These are phyloP conservation scores for Drosophila koepferae DNA, from an alignment of 2,888 invertebrate species.

Conservation along the genomic window DNA sequence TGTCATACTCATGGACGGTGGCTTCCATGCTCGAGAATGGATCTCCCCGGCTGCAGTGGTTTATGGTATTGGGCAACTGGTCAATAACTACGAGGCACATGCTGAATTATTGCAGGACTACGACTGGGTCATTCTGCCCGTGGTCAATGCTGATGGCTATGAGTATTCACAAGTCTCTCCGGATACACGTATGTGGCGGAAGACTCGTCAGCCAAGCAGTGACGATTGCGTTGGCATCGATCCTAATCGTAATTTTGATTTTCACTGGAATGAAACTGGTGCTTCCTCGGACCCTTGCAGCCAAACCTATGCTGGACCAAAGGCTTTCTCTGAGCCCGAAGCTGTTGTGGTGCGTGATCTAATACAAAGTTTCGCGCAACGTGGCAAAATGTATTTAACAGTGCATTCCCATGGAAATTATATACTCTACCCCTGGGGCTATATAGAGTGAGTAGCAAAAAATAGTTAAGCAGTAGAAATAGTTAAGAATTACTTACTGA, in stretches of 20 bases:
- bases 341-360: conserved; percentile 86
- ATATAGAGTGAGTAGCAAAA: conserved; percentile 60
- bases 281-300: conserved; percentile 85
- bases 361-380: conserved; percentile 84
- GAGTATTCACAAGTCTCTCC: conserved; percentile 86
- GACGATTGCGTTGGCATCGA: conserved; percentile 86
- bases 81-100: conserved; percentile 85
- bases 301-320: conserved; percentile 87
- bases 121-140: conserved; percentile 89
- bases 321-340: conserved; percentile 88
- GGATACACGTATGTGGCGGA: conserved; percentile 85
- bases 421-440: conserved; percentile 80
- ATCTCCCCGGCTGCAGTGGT: conserved; percentile 87
- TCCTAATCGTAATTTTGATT: conserved; percentile 88
- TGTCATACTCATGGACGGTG: conserved; percentile 86
- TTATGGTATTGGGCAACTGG: conserved; percentile 87
- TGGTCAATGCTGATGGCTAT: conserved; percentile 90
- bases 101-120: conserved; percentile 86
- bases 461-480: too few relatives aligned
- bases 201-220: conserved; percentile 85
- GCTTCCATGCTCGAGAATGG: conserved; percentile 89
- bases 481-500: too few relatives aligned
- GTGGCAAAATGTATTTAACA: conserved; percentile 85
- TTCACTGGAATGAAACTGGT: conserved; percentile 86
- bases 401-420: conserved; percentile 74